Evolutionary conservation across 2,888 invertebrate species (phyloP).

Genomic region (Netelia inedita): DNA sequence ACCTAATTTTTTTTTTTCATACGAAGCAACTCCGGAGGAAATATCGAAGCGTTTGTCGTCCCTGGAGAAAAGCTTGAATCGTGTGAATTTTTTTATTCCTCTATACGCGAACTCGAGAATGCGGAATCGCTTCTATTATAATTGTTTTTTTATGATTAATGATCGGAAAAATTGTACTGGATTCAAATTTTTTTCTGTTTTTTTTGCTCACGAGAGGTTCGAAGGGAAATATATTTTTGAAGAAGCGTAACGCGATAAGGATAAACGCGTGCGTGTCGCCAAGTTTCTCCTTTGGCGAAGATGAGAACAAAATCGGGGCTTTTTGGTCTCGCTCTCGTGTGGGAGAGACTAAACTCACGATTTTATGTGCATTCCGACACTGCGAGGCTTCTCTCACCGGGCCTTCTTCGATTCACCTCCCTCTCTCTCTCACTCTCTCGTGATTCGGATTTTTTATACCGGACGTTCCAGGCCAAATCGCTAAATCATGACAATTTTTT

Average conservation of each 20-base stretch:
- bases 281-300: constrained; percentile 16
- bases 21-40: not conserved
- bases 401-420: constrained; percentile 61
- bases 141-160: not conserved
- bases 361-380: constrained; percentile 79
- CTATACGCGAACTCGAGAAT: no score
- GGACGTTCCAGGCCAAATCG: no score
- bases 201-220: not conserved
- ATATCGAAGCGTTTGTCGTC: constrained; percentile 12
- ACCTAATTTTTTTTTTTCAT: constrained; percentile 14
- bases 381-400: constrained; percentile 60
- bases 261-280: not conserved
- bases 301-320: constrained; percentile 33
- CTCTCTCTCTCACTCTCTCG: constrained; percentile 6
- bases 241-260: constrained; percentile 14
- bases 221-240: not conserved
- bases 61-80: not conserved
- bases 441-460: not conserved
- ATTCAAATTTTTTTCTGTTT: not conserved
- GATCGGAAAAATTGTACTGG: not conserved
- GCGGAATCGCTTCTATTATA: no score
- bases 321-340: constrained; percentile 49
- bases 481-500: no score
- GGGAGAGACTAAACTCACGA: constrained; percentile 77
- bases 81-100: no score